Conservation (phyloP, 2,113 vertebrate species). For the Brachyhypopomus occidentalis region DNA sequence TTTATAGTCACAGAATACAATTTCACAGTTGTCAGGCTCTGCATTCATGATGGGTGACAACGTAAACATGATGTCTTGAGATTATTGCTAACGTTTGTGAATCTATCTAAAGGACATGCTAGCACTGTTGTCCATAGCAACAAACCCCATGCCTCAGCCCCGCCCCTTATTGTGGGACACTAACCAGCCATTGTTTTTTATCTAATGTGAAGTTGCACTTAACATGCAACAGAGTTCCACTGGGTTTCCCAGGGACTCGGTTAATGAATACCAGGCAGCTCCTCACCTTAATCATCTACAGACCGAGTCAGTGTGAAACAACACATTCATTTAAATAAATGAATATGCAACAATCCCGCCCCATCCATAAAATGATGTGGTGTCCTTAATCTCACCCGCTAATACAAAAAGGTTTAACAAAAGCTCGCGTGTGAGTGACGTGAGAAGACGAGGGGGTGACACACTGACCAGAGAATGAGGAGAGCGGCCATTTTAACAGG, state of each 20-base stretch:
- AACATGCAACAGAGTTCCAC: conserved; percentile 28
- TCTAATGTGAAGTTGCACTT: conserved; percentile 23
- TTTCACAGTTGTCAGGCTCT: background rate
- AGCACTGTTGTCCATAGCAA: conserved; percentile 3
- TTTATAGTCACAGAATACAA: background rate
- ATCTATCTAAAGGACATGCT: background rate
- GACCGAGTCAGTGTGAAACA: background rate
- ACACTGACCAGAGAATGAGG: conserved; percentile 31
- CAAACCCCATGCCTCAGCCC: background rate
- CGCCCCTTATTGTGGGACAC: conserved; percentile 1
- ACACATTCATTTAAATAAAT: background rate
- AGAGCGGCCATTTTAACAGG: conserved; percentile 27
- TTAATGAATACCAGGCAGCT: conserved; percentile 2
- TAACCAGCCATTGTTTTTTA: conserved; percentile 41
- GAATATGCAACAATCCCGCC: background rate
- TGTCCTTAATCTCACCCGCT: background rate
- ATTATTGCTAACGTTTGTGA: background rate
- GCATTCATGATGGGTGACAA: background rate
- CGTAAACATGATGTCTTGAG: background rate
- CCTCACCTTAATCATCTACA: background rate
- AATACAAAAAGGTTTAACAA: background rate
- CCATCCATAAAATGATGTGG: background rate
- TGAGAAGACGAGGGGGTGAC: conserved; percentile 28
- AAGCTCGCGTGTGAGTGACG: background rate
- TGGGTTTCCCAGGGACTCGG: conserved; percentile 9